Evolutionary conservation across 2,888 invertebrate genomes (phyloP).

Genomic region (Boloria selene): DNA sequence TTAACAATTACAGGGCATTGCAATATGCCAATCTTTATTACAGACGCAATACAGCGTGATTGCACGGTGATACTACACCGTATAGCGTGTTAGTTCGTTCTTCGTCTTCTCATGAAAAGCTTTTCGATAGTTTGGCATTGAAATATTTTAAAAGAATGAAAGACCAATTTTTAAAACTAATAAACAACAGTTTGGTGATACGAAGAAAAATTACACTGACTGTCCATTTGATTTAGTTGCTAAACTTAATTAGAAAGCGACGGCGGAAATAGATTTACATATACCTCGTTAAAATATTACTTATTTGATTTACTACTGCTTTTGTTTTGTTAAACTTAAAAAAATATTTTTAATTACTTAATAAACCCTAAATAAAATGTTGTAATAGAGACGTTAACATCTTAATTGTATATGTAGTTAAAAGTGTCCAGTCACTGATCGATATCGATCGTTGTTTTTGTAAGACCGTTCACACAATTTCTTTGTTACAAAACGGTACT

Average conservation of each 20-base stretch:
- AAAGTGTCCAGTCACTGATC: constrained; percentile 35
- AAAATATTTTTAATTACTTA: constrained; percentile 21
- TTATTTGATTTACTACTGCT: constrained; percentile 1
- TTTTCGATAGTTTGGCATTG: not conserved
- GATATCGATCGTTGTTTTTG: constrained; percentile 32
- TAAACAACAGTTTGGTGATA: too few species aligned
- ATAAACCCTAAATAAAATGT: constrained; percentile 15
- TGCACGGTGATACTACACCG: constrained; percentile 10
- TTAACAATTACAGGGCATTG: constrained; percentile 37
- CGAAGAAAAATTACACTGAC: too few species aligned
- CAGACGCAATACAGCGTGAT: constrained; percentile 17
- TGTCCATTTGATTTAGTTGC: too few species aligned
- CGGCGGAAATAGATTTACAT: too few species aligned
- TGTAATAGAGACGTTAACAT: constrained; percentile 25
- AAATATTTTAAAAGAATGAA: not conserved
- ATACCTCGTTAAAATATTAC: too few species aligned
- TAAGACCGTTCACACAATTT: constrained; percentile 31
- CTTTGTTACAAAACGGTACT: constrained; percentile 45
- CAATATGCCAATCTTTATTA: constrained; percentile 28
- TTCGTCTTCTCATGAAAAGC: not conserved
- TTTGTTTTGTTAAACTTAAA: constrained; percentile 16
- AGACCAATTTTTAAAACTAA: too few species aligned
- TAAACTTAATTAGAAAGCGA: too few species aligned
- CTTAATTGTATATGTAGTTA: constrained; percentile 30
- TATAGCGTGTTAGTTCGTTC: constrained; percentile 3